Percentiles rank a stretch among this genome's conserved stretches.
These are phyloP conservation scores for Buceros bicornis DNA, from an alignment of 2,797 vertebrate genomes.

Conservation along the genomic window DNA sequence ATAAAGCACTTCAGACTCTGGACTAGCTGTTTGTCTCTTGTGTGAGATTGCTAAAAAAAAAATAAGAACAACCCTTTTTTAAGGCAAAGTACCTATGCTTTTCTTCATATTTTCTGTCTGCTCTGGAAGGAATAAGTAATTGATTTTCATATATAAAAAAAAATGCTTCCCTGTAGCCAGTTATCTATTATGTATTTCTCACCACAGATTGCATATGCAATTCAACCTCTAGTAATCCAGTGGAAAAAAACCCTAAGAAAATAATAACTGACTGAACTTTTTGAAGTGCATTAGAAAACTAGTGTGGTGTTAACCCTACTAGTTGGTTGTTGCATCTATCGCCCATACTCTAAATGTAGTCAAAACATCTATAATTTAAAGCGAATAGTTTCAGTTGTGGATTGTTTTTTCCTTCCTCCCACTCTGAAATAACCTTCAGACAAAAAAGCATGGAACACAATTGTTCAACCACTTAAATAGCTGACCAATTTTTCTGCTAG, in stretches of 20 bases:
- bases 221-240: not conserved
- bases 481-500: not conserved
- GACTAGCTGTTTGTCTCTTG: not conserved
- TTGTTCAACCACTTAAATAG: not conserved
- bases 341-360: not conserved
- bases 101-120: not conserved
- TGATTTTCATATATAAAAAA: not conserved
- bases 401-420: not conserved
- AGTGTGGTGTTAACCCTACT: not conserved
- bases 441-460: not conserved
- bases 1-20: not conserved
- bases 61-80: not conserved
- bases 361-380: constrained; percentile 36
- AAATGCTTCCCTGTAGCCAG: not conserved
- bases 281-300: not conserved
- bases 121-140: not conserved
- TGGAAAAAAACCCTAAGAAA: fast-evolving
- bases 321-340: not conserved
- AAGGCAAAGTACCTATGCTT: not conserved
- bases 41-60: not conserved
- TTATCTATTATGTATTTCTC: not conserved
- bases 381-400: not conserved
- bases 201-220: not conserved
- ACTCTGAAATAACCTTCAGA: not conserved
- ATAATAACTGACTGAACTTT: not conserved